phyloP scores from a whole-genome alignment of 23 tunicate species.

The Ascidia mentula region DNA sequence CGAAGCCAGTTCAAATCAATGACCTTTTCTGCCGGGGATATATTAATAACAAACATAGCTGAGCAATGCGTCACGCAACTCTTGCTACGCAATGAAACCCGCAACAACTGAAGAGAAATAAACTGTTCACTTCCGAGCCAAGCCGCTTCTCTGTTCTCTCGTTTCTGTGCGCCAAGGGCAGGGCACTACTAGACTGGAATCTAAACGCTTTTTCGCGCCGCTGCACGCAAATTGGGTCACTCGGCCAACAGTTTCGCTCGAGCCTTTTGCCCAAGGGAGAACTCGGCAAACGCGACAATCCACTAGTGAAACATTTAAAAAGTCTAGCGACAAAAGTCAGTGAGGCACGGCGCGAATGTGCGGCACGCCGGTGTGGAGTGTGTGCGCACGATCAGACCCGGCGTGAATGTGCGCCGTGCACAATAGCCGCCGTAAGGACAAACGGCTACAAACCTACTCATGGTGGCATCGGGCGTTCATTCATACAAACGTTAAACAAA shows the following conservation, averaged over 20 bases:
- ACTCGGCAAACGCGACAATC: background rate
- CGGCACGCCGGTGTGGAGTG: too few relatives aligned
- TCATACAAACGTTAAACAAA: conserved; percentile 13
- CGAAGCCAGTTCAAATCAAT: background rate
- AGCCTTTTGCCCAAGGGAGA: background rate
- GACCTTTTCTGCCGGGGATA: background rate
- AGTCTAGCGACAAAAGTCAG: conserved; percentile 6
- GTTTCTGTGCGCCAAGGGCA: conserved; percentile 2
- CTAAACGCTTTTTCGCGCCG: background rate
- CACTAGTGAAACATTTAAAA: background rate
- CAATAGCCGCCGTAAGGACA: background rate
- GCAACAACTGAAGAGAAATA: conserved; percentile 5
- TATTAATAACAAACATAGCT: background rate
- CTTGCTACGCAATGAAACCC: background rate
- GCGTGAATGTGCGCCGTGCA: too few relatives aligned
- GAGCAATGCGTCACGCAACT: background rate
- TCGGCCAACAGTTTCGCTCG: background rate
- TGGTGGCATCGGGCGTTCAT: conserved; percentile 5
- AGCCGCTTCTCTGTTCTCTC: background rate
- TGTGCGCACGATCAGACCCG: too few relatives aligned
- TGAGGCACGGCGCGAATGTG: conserved; percentile 4
- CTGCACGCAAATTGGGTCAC: background rate
- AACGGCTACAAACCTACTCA: background rate
- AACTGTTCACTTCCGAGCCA: background rate
- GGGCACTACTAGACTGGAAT: background rate